Evolutionary conservation across 2,113 vertebrate species (phyloP), one percentile per base, ranked within the genome.

Genomic region (Eolophus roseicapilla): DNA sequence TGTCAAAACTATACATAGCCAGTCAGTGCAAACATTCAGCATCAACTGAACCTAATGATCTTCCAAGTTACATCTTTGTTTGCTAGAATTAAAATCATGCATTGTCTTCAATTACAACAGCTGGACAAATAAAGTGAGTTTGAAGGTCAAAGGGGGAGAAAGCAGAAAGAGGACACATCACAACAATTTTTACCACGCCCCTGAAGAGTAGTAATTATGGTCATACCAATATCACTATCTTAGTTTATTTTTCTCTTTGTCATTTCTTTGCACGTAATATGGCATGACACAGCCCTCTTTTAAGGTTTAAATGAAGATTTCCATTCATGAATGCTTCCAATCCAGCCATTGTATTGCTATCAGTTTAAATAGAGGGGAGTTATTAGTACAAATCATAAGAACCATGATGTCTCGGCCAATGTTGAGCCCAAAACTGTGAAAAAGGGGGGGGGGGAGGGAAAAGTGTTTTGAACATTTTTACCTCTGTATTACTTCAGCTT

Each of bases 251-350:
- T 39, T 62, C 46, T 65, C 27, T 49, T 29, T 41, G 12, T 46
- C 31, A 77, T 83, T 86, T 83, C 28, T 91, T 94, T 75, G 59
- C 15, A 86, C 16, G 46, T 31, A 20, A 44, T 43, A 64, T 9
- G 12, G n/a, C 79, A 55, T 71, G 55, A 85, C 5, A 29, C 33
- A 93, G 46, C 19, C 23, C 21, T 68, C 74, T 87, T 93, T 92
- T 94, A 73, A 86, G 74, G 87, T 75, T 88, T 90, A 95, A 89
- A 95, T 78, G 11, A 91, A 87, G 82, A 93, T 76, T 94, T 91
- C 33, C 50, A 85, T 80, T 94, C 73, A 74, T n/a, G 29, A 96
- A 93, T 81, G 53, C n/a, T 90, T 94, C 64, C 68, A 94, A 70
- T 63, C 37, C 74, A 92, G 73, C 57, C 75, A 70, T 65, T 81